A percentile compares a stretch with the other conserved stretches of the same genome.
These are phyloP conservation scores for Lepus europaeus DNA, from an alignment of 2,113 vertebrate genomes.

Conservation along the genomic window DNA sequence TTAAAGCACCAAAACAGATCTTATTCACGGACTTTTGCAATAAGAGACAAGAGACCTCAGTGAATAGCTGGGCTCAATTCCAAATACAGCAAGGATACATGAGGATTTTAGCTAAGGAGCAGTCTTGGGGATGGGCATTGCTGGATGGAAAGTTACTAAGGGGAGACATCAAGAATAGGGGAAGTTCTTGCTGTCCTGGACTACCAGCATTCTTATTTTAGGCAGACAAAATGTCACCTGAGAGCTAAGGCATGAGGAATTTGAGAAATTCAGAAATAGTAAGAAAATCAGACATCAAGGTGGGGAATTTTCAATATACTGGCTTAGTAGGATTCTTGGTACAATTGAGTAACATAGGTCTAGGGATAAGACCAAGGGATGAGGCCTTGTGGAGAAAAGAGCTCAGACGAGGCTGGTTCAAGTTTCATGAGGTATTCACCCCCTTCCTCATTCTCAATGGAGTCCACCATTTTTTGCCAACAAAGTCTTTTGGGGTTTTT, in stretches of 20 bases:
- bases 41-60: neutral
- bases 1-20: slow-evolving; percentile 6
- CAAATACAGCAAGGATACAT: neutral
- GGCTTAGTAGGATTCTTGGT: neutral
- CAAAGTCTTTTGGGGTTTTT: neutral
- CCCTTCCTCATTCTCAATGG: neutral
- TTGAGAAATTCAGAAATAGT: neutral
- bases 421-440: neutral
- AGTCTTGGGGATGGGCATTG: neutral
- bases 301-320: neutral
- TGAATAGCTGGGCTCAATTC: neutral
- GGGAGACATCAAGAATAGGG: neutral
- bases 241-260: neutral
- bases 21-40: neutral
- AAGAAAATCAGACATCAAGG: neutral
- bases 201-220: neutral
- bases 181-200: neutral
- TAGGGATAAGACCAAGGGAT: too few relatives aligned
- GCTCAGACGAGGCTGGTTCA: too few relatives aligned
- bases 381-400: neutral
- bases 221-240: neutral
- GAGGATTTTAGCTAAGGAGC: neutral
- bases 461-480: neutral
- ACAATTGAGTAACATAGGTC: neutral
- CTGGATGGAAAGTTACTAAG: slow-evolving; percentile 10